Conservation (phyloP, 2,888 invertebrate species). For the Mythimna lalbum region DNA sequence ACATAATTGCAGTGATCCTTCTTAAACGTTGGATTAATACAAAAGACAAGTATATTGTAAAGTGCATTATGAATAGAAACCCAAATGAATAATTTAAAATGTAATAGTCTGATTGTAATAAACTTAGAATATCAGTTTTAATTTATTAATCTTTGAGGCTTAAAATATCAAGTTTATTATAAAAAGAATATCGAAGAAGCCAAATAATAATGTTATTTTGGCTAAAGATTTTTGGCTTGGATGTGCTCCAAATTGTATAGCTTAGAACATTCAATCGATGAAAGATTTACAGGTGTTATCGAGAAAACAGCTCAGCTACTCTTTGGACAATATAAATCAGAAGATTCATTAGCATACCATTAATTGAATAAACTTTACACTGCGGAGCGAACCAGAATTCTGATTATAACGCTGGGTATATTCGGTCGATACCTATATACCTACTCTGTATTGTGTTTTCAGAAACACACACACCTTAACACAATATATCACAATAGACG, state of each 20-base stretch:
- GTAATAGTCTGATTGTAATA: neutral
- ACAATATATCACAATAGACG: slow-evolving; percentile 27
- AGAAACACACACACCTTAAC: slow-evolving; percentile 7
- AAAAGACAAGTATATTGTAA: no score
- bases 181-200: neutral
- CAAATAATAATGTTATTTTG: neutral
- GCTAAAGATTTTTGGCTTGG: slow-evolving; percentile 11
- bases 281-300: slow-evolving; percentile 16
- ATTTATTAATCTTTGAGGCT: slow-evolving; percentile 3
- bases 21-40: no score
- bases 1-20: neutral
- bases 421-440: no score
- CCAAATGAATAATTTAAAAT: neutral
- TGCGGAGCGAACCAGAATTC: neutral
- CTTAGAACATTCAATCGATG: slow-evolving; percentile 28
- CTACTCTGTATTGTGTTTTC: slow-evolving; percentile 2
- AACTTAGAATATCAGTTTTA: neutral
- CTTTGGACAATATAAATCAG: neutral
- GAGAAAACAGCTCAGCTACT: neutral
- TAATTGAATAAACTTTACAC: slow-evolving; percentile 11
- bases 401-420: neutral
- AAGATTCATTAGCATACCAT: neutral
- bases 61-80: neutral
- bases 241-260: slow-evolving; percentile 21
- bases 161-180: neutral